Conservation (phyloP, 1,140 invertebrate genomes). For the Phocides pigmalion region DNA sequence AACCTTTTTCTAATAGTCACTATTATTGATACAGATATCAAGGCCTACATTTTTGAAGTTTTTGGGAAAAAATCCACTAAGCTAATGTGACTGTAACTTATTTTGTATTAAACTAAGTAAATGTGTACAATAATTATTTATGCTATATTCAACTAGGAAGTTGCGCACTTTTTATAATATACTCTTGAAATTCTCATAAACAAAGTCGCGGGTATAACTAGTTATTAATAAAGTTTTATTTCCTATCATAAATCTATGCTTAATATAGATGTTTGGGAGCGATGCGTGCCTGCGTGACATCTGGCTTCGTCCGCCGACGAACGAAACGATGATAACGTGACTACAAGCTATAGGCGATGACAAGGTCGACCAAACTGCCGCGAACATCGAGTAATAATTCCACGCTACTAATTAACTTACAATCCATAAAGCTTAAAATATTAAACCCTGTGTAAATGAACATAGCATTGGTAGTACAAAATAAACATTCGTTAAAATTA, state of each 20-base stretch:
- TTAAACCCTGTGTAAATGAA: constrained; percentile 28
- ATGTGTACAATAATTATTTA: too few species aligned
- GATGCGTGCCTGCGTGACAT: constrained; percentile 53
- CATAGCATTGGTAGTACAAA: constrained; percentile 31
- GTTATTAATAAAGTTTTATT: constrained; percentile 22
- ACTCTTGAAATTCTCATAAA: too few species aligned
- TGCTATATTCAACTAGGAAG: too few species aligned
- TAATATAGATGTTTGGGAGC: constrained; percentile 45
- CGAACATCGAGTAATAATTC: constrained; percentile 42
- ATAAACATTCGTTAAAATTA: constrained; percentile 37
- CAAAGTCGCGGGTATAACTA: too few species aligned
- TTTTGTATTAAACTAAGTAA: too few species aligned
- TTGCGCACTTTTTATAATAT: too few species aligned
- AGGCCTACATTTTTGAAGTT: too few species aligned
- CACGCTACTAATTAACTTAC: constrained; percentile 37
- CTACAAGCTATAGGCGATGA: constrained; percentile 37
- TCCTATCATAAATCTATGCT: constrained; percentile 28
- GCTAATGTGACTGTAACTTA: too few species aligned
- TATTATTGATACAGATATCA: too few species aligned
- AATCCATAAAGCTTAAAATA: constrained; percentile 28
- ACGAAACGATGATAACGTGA: constrained; percentile 52
- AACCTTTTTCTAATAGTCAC: too few species aligned
- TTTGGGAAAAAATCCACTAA: too few species aligned
- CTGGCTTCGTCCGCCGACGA: constrained; percentile 35
- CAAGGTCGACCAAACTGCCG: constrained; percentile 48